Evolutionary conservation across 2,797 vertebrate genomes (phyloP), one percentile per base, ranked within the genome.

Genomic region (Menidia menidia): DNA sequence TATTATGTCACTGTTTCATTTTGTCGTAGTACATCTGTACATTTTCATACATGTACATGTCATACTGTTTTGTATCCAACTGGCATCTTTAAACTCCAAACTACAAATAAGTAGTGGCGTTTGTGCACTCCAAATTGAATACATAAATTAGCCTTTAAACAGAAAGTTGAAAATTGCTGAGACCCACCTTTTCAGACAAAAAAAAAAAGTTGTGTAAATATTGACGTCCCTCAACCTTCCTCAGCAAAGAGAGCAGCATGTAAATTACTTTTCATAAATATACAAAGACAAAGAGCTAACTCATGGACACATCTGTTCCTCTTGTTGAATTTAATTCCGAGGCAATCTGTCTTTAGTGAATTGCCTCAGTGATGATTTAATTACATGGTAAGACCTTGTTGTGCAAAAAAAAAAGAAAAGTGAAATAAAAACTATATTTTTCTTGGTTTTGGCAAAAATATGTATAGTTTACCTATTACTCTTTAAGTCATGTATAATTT

Each of bases 141-240:
- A 52, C 50, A 64, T 86, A 44, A 18, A 41, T 0, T 60, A 84
- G 74, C 86, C 82, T 90, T 92, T 68, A 86, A 73, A 74, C 25
- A 77, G 51, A 72, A 87, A 77, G 71, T 64, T 51, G 60, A 84
- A 91, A 87, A 87, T 83, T 85, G 87, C 89, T 85, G 75, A 80
- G 64, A 71, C 50, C n/a, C 45, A 60, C 74, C 68, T 87, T 87
- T 85, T 82, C 54, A 84, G 67, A 87, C 73, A 86, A 71, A 73
- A 67, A 73, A 67, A 83, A 77, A 57, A 75, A 63, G 19, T 85
- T 69, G 79, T 68, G 73, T 74, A 80, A 75, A 90, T 83, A 71
- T 82, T 64, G 61, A 72, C 60, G 32, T 62, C 67, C 61, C 48
- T 73, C 68, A 63, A 60, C 72, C 77, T 85, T 64, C 65, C 70